Conservation (phyloP, 2,113 vertebrate species). For the mouse (Mus musculus) region GRCm39 chr10:20419501-20420000, state of each 20-base stretch:
- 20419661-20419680: constrained; percentile 46
- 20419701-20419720: constrained; percentile 35
- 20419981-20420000: constrained; percentile 62
- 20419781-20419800: background rate
- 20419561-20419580: constrained; percentile 18
- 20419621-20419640: constrained; percentile 9
- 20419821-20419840: background rate
- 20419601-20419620: constrained; percentile 51
- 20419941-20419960: constrained; percentile 46
- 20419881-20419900: constrained; percentile 32
- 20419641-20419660: constrained; percentile 48
- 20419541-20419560: constrained; percentile 54
- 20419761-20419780: background rate
- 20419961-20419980: constrained; percentile 54
- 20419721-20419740: constrained; percentile 26
- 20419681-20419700: constrained; percentile 46
- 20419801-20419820: background rate
- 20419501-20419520: constrained; percentile 1
- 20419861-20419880: background rate
- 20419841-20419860: constrained; percentile 35
- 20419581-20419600: constrained; percentile 48
- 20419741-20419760: constrained; percentile 12
- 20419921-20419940: constrained; percentile 5
- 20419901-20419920: constrained; percentile 31
- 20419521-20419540: constrained; percentile 52